Percentiles rank a stretch among this genome's conserved stretches.
Conservation (phyloP, 2,113 vertebrate genomes). For the Pseudopipra pipra region DNA sequence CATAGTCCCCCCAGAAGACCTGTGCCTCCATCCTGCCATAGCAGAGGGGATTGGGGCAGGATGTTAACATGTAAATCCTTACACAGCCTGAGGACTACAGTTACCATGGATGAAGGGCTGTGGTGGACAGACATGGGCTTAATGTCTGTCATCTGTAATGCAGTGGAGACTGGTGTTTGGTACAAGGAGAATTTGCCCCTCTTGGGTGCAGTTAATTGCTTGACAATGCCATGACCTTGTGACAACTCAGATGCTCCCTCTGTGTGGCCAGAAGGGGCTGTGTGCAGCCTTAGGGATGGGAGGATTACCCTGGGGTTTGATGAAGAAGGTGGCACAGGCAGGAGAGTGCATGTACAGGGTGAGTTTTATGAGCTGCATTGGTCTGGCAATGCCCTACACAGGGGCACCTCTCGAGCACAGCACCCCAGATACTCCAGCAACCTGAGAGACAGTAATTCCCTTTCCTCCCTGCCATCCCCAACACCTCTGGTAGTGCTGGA, state of each 20-base stretch:
- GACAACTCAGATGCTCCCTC: background rate
- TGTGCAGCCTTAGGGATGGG: background rate
- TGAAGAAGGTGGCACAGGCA: background rate
- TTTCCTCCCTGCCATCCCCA: background rate
- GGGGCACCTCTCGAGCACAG: fast-evolving
- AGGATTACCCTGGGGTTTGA: background rate
- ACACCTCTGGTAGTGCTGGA: background rate
- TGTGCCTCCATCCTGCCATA: background rate
- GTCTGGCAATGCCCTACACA: background rate
- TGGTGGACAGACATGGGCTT: background rate
- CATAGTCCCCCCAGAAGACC: background rate
- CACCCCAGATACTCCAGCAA: background rate
- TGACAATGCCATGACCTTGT: background rate
- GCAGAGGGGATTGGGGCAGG: background rate
- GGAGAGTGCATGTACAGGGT: background rate
- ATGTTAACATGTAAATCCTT: background rate
- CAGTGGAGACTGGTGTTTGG: background rate
- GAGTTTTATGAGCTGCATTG: background rate
- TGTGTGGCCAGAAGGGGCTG: background rate
- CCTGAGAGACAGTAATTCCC: background rate
- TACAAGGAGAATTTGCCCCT: background rate
- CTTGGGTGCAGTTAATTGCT: background rate
- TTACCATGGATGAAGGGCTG: background rate
- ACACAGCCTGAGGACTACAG: background rate
- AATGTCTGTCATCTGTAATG: background rate